Conservation (phyloP, 1,140 invertebrate genomes). For the Drosophila murphyi region DNA sequence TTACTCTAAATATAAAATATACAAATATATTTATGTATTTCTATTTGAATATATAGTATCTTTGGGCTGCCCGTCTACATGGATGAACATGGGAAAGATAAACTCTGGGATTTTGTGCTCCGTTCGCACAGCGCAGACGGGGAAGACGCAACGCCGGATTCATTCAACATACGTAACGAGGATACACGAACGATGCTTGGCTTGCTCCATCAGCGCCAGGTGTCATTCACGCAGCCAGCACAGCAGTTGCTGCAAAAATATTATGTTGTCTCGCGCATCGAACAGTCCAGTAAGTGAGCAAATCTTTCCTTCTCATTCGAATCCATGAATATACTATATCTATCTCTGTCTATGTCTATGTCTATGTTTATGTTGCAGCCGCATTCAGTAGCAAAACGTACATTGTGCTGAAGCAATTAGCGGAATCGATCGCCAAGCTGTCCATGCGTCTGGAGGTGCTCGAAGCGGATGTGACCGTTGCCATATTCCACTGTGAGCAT, state of each 20-base stretch:
- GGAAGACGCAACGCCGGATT: constrained; percentile 30
- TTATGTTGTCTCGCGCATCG: constrained; percentile 60
- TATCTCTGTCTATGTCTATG: background rate
- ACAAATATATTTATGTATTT: background rate
- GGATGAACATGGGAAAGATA: constrained; percentile 48
- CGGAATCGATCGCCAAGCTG: constrained; percentile 77
- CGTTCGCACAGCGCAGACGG: constrained; percentile 25
- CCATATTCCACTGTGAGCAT: constrained; percentile 74
- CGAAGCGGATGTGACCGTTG: constrained; percentile 59
- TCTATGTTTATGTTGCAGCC: constrained; percentile 32
- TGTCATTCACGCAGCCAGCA: constrained; percentile 43
- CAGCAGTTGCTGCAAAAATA: constrained; percentile 69
- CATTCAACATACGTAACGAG: constrained; percentile 52
- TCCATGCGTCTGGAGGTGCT: constrained; percentile 67
- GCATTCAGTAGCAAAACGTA: constrained; percentile 74
- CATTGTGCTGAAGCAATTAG: constrained; percentile 70
- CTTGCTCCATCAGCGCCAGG: constrained; percentile 58
- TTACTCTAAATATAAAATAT: background rate
- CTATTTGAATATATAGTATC: constrained; percentile 43
- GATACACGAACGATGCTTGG: constrained; percentile 57
- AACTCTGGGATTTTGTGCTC: constrained; percentile 53
- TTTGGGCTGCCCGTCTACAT: constrained; percentile 76
- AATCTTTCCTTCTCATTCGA: constrained; percentile 11
- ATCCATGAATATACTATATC: constrained; percentile 19
- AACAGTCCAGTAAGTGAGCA: constrained; percentile 59